Base-by-base conservation (phyloP, 2,888 invertebrate species). In the Drosophila demipolita region DNA sequence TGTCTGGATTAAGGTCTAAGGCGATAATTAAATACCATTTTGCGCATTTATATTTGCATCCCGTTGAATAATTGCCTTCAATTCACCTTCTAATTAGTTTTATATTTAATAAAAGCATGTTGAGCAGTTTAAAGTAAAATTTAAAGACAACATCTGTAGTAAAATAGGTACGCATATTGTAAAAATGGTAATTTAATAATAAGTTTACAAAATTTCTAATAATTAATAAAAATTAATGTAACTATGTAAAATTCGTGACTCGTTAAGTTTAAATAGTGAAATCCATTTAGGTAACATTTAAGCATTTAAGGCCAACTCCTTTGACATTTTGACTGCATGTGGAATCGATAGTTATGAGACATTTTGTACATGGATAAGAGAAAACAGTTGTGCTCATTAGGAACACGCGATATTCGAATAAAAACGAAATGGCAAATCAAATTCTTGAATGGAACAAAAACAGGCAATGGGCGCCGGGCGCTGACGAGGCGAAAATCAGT, bases 11-110 rank as follows among this genome's bases (percentile, higher is more conserved):
- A 82, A 81, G 87, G 87, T 71, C 82, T 66, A 40, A 33, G 61
- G 45, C 54, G 53, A 72, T 91, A 90, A 90, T 90, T 90, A 90
- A 90, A 90, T 91, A 88, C 84, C 71, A 86, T 86, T 89, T 82
- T 64, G 29, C 63, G 76, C 91, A 79, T 78, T 84, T 86, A 73
- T 73, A 87, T 90, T 90, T 86, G 78, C 90, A 91, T 90, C 78
- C 78, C 54, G 57, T 71, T 83, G 68, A 81, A 87, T 91, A 88
- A 90, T 91, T 90, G 82, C 75, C 67, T 79, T 80, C 78, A 86
- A 82, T 75, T 61, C 15, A 17, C 45, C 36, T 52, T 38, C 73
- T 75, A 68, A 82, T 82, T 87, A 70, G 60, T 62, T 66, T 53
- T 61, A 55, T 61, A 58, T 57, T 54, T n/a, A 59, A 73, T 42